Evolutionary conservation across 1,140 invertebrate species (phyloP), one percentile per base, ranked within the genome.

Genomic region (Lordiphosa mommai): DNA sequence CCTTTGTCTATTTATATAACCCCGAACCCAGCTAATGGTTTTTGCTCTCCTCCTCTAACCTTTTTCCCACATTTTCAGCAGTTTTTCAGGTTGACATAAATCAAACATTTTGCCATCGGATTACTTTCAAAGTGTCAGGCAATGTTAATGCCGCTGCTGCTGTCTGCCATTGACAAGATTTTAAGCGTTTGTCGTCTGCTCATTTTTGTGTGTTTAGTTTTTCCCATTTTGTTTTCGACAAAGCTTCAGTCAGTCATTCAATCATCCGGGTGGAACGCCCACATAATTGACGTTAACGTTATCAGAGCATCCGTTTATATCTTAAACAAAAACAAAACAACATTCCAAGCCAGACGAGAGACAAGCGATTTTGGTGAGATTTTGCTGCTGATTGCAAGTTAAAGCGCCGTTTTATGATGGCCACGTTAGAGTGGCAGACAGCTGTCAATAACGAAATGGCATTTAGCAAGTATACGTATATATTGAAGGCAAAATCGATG

Each of bases 271-370:
- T 6, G 30, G 13, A 46, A 48, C 64, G 53, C 44, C 43, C 60
- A 52, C 57, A 82, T 80, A 80, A 80, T 82, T 80, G 76, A 71
- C 76, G 58, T 67, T 79, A 65, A 65, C 41, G 59, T 63, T 65
- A 50, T 53, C 55, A 34, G 38, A 16, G 51, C 51, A 61, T 20
- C 49, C 52, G 36, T 58, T 69, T 76, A 23, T 71, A 76, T 76
- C 61, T 72, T 69, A 49, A 6, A 23, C 20, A 56, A 63, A 68
- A 65, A 41, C 59, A 52, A 43, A 17, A 13, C 10, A 4, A 27
- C 12, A 32, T 32, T 40, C 50, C 37, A 38, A 20, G 8, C 46
- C 51, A 30, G 36, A 37, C 41, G 36, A 12, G 27, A 47, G 32
- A 38, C 29, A 13, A 48, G 10, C 37, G 30, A 46, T 48, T 43